Evolutionary conservation across 2,797 vertebrate species (phyloP).

Genomic region (Sardinella longiceps): DNA sequence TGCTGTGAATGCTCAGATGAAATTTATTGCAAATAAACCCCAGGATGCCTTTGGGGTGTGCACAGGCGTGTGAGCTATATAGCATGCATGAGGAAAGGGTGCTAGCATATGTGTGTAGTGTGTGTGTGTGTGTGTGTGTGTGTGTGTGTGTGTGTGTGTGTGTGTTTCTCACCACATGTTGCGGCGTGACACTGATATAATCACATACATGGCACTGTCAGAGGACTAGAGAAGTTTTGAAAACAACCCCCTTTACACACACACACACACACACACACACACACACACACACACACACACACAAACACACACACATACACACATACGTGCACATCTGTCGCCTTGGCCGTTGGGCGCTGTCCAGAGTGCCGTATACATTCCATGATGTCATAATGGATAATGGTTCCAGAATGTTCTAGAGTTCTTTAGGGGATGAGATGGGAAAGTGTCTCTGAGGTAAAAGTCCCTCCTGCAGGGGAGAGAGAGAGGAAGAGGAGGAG

Average conservation of each 20-base stretch:
- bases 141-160: background rate
- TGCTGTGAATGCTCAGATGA: background rate
- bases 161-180: background rate
- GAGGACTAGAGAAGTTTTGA: background rate
- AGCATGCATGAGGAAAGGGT: background rate
- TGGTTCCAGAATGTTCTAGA: conserved; percentile 27
- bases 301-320: background rate
- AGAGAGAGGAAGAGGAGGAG: background rate
- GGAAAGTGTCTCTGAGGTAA: conserved; percentile 17
- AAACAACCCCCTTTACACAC: background rate
- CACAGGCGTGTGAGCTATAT: background rate
- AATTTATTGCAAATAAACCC: background rate
- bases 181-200: background rate
- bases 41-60: background rate
- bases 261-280: background rate
- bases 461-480: background rate
- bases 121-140: background rate
- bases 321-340: background rate
- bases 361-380: conserved; percentile 16
- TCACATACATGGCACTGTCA: background rate
- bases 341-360: conserved; percentile 26
- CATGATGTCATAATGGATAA: conserved; percentile 31
- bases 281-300: background rate
- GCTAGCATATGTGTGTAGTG: background rate
- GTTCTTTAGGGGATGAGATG: background rate